A percentile compares a stretch with the other conserved stretches of the same genome.
Conservation (phyloP, 1,140 invertebrate genomes). For the Rhagoletis zephyria region DNA sequence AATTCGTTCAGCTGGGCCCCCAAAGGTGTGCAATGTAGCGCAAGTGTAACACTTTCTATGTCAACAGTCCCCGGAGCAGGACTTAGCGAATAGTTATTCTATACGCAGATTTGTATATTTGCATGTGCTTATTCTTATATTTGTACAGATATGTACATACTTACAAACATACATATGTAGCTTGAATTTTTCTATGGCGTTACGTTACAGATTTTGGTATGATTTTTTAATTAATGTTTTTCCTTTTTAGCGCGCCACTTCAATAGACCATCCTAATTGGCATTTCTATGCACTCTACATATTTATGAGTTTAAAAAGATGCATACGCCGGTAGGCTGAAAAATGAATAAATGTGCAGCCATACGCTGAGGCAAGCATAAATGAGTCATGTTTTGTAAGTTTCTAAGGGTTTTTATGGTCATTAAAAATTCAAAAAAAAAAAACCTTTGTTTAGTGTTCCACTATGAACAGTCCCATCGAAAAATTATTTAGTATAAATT, state of each 20-base stretch:
- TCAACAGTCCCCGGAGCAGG: conserved; percentile 11
- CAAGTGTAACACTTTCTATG: conserved; percentile 29
- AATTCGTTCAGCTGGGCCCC: background rate
- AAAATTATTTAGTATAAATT: too few relatives aligned
- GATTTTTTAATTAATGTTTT: conserved; percentile 20
- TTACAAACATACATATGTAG: background rate
- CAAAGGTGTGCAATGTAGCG: background rate
- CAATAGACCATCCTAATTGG: conserved; percentile 10
- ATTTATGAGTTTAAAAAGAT: too few relatives aligned
- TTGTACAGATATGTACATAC: too few relatives aligned
- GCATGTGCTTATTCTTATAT: background rate
- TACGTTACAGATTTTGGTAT: background rate
- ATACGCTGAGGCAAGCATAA: too few relatives aligned
- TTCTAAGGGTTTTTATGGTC: too few relatives aligned
- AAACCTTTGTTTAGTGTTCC: too few relatives aligned
- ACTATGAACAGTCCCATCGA: too few relatives aligned
- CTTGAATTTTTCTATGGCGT: background rate
- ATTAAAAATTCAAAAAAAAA: too few relatives aligned
- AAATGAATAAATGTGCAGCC: too few relatives aligned
- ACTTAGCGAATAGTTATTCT: too few relatives aligned
- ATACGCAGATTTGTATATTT: background rate
- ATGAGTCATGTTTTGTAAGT: too few relatives aligned
- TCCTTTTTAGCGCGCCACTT: background rate
- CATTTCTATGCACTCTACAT: background rate
- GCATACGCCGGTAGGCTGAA: too few relatives aligned